Evolutionary conservation across 2,888 invertebrate genomes (phyloP).

Genomic region (Diaperis boleti): DNA sequence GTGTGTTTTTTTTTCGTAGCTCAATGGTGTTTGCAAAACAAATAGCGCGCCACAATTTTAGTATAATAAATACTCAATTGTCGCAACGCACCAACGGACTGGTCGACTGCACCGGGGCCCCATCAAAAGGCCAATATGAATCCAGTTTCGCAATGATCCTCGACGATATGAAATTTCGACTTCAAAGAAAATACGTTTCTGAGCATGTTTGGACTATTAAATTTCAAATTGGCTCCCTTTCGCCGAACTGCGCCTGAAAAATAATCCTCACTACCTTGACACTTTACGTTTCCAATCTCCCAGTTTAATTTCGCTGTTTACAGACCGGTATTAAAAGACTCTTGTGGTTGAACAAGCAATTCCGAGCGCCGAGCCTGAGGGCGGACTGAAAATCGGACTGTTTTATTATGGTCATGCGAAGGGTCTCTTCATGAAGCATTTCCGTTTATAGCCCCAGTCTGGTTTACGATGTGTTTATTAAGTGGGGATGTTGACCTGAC

Average conservation of each 20-base stretch:
- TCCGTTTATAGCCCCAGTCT: slow-evolving; percentile 21
- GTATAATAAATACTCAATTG: not conserved
- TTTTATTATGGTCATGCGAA: slow-evolving; percentile 15
- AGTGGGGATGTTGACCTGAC: slow-evolving; percentile 2
- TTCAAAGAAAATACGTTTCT: slow-evolving; percentile 45
- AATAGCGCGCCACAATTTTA: too few species aligned
- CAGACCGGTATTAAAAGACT: too few species aligned
- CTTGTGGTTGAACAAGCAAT: too few species aligned
- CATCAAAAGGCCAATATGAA: slow-evolving; percentile 50
- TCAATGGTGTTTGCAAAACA: too few species aligned
- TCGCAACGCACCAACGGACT: not conserved
- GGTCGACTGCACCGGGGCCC: slow-evolving; percentile 38
- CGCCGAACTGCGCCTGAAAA: not conserved
- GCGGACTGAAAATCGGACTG: not conserved
- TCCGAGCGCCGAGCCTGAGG: not conserved
- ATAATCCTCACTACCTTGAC: too few species aligned
- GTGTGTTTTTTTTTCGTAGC: slow-evolving; percentile 26
- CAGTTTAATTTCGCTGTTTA: too few species aligned
- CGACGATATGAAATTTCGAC: slow-evolving; percentile 46
- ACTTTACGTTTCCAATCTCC: too few species aligned
- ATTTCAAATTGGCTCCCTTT: slow-evolving; percentile 46
- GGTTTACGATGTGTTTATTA: slow-evolving; percentile 27
- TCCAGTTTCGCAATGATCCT: slow-evolving; percentile 45
- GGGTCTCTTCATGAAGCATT: slow-evolving; percentile 19
- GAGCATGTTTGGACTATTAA: slow-evolving; percentile 46